These are phyloP conservation scores for Sminthurides bifidus DNA, from an alignment of 1,140 invertebrate genomes.

Conservation along the genomic window DNA sequence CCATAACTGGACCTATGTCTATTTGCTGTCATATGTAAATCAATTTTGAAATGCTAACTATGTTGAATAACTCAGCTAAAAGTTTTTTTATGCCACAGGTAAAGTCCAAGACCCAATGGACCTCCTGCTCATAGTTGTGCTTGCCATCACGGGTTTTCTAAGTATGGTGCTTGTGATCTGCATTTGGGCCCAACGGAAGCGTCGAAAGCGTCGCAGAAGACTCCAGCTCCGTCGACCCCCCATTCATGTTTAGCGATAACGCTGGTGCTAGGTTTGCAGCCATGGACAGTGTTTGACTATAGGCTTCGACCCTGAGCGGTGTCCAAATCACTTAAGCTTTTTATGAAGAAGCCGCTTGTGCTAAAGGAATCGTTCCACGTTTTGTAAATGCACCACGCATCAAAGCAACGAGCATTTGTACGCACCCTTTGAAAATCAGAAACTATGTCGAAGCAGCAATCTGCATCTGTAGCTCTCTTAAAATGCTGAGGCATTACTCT, in stretches of 20 bases:
- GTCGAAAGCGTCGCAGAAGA: constrained; percentile 18
- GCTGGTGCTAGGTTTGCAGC: constrained; percentile 28
- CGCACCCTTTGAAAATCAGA: too few species aligned
- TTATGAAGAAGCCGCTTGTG: too few species aligned
- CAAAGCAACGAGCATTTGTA: too few species aligned
- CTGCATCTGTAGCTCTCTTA: too few species aligned
- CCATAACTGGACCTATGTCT: too few species aligned
- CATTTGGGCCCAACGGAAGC: constrained; percentile 24
- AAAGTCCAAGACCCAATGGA: constrained; percentile 18
- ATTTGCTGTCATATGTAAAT: too few species aligned
- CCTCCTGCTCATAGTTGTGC: constrained; percentile 16
- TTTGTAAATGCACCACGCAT: too few species aligned
- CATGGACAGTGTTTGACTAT: constrained; percentile 30
- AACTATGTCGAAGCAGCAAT: too few species aligned
- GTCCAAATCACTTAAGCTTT: too few species aligned
- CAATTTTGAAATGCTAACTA: neutral
- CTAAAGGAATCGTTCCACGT: too few species aligned
- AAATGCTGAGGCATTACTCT: too few species aligned
- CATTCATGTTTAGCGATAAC: constrained; percentile 30
- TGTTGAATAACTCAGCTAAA: neutral
- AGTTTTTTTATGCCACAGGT: constrained; percentile 7
- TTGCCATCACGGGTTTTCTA: constrained; percentile 8
- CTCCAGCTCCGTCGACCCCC: constrained; percentile 23
- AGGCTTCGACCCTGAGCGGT: too few species aligned
- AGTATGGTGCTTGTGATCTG: constrained; percentile 17